Evolutionary conservation across 1,140 invertebrate species (phyloP).

Genomic region (Drosophila tristis): DNA sequence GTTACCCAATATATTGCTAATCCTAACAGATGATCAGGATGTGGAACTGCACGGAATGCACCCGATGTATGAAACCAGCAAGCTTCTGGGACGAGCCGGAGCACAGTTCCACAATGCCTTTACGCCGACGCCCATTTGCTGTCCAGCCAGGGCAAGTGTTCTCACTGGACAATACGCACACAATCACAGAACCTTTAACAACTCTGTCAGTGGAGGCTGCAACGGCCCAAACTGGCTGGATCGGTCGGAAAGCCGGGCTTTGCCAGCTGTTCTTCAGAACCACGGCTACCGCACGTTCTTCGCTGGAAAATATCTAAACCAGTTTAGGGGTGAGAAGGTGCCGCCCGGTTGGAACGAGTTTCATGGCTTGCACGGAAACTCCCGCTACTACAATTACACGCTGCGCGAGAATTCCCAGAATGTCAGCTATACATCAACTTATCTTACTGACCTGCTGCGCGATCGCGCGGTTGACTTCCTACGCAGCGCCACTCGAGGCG

Average conservation of each 20-base stretch:
- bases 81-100: conserved; percentile 88
- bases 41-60: conserved; percentile 89
- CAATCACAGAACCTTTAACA: conserved; percentile 92
- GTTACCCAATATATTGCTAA: conserved; percentile 91
- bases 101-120: conserved; percentile 91
- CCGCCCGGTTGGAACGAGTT: conserved; percentile 93
- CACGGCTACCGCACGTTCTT: conserved; percentile 92
- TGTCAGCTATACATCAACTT: conserved; percentile 87
- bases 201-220: conserved; percentile 91
- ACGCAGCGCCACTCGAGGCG: conserved; percentile 20
- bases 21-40: conserved; percentile 95
- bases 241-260: conserved; percentile 87
- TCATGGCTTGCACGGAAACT: conserved; percentile 92
- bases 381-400: conserved; percentile 94
- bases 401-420: conserved; percentile 92
- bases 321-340: conserved; percentile 89
- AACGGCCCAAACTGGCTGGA: conserved; percentile 88
- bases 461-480: conserved; percentile 87
- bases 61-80: conserved; percentile 87
- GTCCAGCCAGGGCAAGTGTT: conserved; percentile 94
- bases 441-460: conserved; percentile 93
- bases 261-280: conserved; percentile 88
- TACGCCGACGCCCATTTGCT: conserved; percentile 92
- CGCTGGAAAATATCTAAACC: conserved; percentile 94
- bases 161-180: conserved; percentile 94